Conservation (phyloP, 2,113 vertebrate species). For the Gymnocephalus cernua region DNA sequence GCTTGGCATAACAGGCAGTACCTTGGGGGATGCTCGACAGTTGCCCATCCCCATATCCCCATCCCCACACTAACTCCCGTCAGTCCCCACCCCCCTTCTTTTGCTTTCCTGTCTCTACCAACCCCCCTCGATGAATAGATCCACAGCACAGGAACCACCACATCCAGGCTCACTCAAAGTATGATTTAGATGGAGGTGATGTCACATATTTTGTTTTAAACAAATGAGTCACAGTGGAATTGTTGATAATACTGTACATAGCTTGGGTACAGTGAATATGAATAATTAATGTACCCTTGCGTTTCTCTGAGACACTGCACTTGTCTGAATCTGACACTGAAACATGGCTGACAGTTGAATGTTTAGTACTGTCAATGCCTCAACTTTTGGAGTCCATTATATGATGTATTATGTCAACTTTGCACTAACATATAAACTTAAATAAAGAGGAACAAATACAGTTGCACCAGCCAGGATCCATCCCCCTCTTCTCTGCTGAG, state of each 20-base stretch:
- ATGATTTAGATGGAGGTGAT: slow-evolving; percentile 34
- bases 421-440: not conserved
- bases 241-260: slow-evolving; percentile 32
- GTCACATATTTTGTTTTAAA: slow-evolving; percentile 50
- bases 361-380: not conserved
- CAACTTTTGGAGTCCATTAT: slow-evolving; percentile 20
- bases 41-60: slow-evolving; percentile 81
- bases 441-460: slow-evolving; percentile 25
- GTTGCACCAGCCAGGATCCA: slow-evolving; percentile 30
- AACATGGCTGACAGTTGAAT: slow-evolving; percentile 37
- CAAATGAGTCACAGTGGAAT: slow-evolving; percentile 50
- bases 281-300: slow-evolving; percentile 37
- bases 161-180: slow-evolving; percentile 56
- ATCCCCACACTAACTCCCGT: slow-evolving; percentile 69
- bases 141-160: slow-evolving; percentile 61
- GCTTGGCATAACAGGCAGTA: slow-evolving; percentile 82
- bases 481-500: slow-evolving; percentile 31
- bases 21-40: slow-evolving; percentile 81
- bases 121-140: slow-evolving; percentile 76
- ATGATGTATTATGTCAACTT: slow-evolving; percentile 2
- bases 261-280: slow-evolving; percentile 10
- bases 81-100: slow-evolving; percentile 64
- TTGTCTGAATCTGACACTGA: slow-evolving; percentile 41
- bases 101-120: slow-evolving; percentile 76
- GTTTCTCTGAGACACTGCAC: slow-evolving; percentile 14